Evolutionary conservation across 2,797 vertebrate genomes (phyloP).

Genomic region (Hemitrygon akajei): DNA sequence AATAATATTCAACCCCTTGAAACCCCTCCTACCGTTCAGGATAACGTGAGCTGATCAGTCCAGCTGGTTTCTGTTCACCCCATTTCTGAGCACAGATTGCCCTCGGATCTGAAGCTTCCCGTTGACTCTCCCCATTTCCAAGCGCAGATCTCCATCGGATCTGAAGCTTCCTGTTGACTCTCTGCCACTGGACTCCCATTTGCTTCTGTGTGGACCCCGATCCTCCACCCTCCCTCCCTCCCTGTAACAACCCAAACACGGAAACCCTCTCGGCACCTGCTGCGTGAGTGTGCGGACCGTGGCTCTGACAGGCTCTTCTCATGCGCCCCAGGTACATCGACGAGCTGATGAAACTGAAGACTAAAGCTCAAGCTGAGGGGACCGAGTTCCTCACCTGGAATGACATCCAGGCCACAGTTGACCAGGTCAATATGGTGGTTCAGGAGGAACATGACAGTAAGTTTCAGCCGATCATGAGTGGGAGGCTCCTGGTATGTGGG

Average conservation of each 20-base stretch:
- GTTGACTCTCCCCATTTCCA: background rate
- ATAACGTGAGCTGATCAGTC: background rate
- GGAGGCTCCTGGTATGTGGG: no score
- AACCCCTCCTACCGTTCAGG: background rate
- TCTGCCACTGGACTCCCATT: no score
- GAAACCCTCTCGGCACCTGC: no score
- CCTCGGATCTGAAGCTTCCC: background rate
- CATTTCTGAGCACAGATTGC: background rate
- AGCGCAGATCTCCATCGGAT: background rate
- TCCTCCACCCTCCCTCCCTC: no score
- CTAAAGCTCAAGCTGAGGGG: constrained; percentile 62
- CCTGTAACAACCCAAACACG: no score
- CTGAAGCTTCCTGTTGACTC: background rate
- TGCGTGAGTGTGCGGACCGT: no score
- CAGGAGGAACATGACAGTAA: constrained; percentile 90
- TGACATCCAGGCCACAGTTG: constrained; percentile 87
- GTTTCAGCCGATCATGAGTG: constrained; percentile 42
- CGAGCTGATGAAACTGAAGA: constrained; percentile 80
- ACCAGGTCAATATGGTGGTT: constrained; percentile 77
- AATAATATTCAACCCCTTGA: background rate
- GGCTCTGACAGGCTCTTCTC: background rate
- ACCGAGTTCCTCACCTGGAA: constrained; percentile 87
- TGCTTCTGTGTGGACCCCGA: no score
- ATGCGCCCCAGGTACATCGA: constrained; percentile 77
- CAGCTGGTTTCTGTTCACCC: background rate